These are phyloP conservation scores for Botia almorhae DNA, from an alignment of 2,797 vertebrate species.

Conservation along the genomic window DNA sequence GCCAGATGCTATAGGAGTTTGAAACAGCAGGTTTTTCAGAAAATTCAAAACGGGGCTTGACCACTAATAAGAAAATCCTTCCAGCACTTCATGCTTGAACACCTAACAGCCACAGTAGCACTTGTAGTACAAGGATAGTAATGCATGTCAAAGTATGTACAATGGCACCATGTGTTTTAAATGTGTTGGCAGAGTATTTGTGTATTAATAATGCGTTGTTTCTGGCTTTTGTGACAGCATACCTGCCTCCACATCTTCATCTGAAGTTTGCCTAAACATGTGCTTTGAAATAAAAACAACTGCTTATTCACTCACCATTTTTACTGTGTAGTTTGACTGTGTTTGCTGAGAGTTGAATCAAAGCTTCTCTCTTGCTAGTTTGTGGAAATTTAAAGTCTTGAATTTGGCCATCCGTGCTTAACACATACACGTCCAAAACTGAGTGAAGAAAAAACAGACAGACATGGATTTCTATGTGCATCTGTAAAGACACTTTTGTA, in stretches of 20 bases:
- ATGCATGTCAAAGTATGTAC: neutral
- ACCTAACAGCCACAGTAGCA: too few relatives aligned
- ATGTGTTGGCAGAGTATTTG: neutral
- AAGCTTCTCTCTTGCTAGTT: slow-evolving; percentile 88
- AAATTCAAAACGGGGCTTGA: too few relatives aligned
- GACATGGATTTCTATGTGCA: slow-evolving; percentile 40
- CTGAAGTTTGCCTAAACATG: neutral
- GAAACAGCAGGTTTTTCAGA: too few relatives aligned
- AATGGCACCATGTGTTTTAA: neutral
- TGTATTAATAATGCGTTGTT: neutral
- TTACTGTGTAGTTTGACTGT: slow-evolving; percentile 98
- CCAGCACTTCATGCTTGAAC: too few relatives aligned
- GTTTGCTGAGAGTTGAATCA: slow-evolving; percentile 93
- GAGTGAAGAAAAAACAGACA: slow-evolving; percentile 21
- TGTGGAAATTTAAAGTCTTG: slow-evolving; percentile 97
- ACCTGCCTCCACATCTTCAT: neutral
- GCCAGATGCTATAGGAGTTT: too few relatives aligned
- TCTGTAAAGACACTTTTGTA: neutral
- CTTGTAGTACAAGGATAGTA: too few relatives aligned
- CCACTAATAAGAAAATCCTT: too few relatives aligned
- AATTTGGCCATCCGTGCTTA: slow-evolving; percentile 95
- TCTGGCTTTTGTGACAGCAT: neutral
- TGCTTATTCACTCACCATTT: slow-evolving; percentile 82
- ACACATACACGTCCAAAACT: slow-evolving; percentile 95
- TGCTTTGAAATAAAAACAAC: neutral